Evolutionary conservation across 2,113 vertebrate species (phyloP).

Genomic region (Microtus richardsoni): DNA sequence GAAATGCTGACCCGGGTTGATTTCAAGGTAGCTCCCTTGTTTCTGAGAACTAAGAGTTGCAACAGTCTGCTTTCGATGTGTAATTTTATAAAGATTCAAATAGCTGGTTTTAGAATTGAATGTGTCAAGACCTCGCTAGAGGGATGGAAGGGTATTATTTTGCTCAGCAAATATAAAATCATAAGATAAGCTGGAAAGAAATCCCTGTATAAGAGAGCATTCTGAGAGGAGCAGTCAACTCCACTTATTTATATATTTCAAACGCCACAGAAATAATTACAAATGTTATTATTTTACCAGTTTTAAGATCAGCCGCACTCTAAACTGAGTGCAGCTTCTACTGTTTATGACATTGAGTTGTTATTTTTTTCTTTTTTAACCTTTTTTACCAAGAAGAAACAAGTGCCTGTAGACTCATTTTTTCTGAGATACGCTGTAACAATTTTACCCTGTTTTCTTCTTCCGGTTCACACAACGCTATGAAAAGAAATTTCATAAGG

Average conservation of each 20-base stretch:
- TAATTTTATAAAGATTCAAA: conserved; percentile 63
- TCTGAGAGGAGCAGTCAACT: not conserved
- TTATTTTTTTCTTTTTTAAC: not conserved
- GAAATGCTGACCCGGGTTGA: conserved; percentile 34
- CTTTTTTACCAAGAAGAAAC: conserved; percentile 45
- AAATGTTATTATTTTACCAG: not conserved
- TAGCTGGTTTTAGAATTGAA: conserved; percentile 49
- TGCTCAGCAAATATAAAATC: conserved; percentile 36
- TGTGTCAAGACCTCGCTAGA: conserved; percentile 6
- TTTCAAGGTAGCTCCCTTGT: conserved; percentile 29
- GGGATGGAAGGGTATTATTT: not conserved
- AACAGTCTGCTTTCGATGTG: conserved; percentile 24
- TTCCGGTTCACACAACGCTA: conserved; percentile 12
- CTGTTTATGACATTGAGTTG: conserved; percentile 16
- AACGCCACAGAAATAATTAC: conserved; percentile 12
- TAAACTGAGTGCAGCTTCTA: not conserved
- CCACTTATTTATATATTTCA: not conserved
- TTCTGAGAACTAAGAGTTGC: conserved; percentile 52
- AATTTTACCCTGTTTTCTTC: not conserved
- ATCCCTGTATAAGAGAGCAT: not conserved
- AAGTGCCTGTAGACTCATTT: not conserved
- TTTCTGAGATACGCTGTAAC: not conserved
- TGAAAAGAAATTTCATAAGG: conserved; percentile 44
- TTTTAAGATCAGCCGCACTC: conserved; percentile 7
- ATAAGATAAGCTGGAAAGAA: conserved; percentile 41